These are phyloP conservation scores for Yasuhikotakia modesta DNA, from an alignment of 2,797 vertebrate species.

Conservation along the genomic window DNA sequence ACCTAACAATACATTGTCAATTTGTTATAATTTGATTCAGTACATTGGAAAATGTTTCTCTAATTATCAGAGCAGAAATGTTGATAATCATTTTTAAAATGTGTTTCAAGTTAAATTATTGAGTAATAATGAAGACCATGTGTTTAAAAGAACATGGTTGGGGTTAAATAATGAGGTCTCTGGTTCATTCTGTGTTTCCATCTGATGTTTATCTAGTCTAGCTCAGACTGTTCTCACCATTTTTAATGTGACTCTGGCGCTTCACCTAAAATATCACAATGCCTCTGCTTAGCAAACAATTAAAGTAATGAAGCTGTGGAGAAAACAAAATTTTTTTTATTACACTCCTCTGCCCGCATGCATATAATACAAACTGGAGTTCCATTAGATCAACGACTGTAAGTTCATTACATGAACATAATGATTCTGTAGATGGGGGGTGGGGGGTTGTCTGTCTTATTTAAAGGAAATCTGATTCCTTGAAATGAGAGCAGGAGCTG, in stretches of 20 bases:
- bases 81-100: background rate
- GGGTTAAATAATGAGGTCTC: background rate
- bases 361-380: background rate
- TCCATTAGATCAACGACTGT: slow-evolving; percentile 21
- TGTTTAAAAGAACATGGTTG: background rate
- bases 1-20: background rate
- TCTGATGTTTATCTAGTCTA: slow-evolving; percentile 18
- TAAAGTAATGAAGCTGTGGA: slow-evolving; percentile 24
- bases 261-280: slow-evolving; percentile 29
- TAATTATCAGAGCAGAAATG: slow-evolving; percentile 1
- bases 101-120: background rate
- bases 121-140: slow-evolving; percentile 7
- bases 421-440: slow-evolving; percentile 3
- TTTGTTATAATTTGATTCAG: background rate
- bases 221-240: slow-evolving; percentile 9
- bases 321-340: slow-evolving; percentile 11
- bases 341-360: background rate
- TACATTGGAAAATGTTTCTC: slow-evolving; percentile 22
- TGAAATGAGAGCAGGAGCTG: slow-evolving; percentile 3
- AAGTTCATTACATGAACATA: slow-evolving; percentile 27
- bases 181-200: background rate
- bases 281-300: slow-evolving; percentile 26
- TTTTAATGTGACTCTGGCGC: slow-evolving; percentile 12
- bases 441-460: background rate
- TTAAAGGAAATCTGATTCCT: slow-evolving; percentile 21